Conservation (phyloP, 1,140 invertebrate species). For the Penaeus vannamei region DNA sequence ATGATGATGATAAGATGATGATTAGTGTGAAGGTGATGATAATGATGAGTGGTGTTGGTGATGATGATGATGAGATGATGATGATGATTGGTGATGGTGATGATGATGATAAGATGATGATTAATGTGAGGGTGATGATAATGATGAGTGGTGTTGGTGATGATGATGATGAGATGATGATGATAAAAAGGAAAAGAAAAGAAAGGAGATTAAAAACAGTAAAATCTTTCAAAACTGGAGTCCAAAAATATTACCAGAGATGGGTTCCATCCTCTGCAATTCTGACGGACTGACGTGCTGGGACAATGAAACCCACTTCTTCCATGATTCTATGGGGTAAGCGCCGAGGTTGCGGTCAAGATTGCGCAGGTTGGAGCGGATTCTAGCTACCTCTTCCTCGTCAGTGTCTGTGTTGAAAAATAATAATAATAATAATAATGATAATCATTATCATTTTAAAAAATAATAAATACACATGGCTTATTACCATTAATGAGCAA, state of each 20-base stretch:
- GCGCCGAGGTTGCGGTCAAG: constrained; percentile 88
- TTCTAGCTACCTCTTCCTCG: constrained; percentile 38
- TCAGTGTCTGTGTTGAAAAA: background rate
- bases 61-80: background rate
- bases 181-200: background rate
- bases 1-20: background rate
- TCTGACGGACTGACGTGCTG: constrained; percentile 77
- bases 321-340: constrained; percentile 92
- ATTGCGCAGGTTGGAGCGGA: constrained; percentile 79
- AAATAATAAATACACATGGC: too few species aligned
- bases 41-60: background rate
- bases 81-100: background rate
- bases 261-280: constrained; percentile 69
- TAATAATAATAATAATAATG: too few species aligned
- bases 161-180: background rate
- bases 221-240: background rate
- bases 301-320: constrained; percentile 88
- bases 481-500: too few species aligned
- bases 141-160: background rate
- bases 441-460: too few species aligned
- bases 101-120: background rate
- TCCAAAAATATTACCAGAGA: constrained; percentile 49
- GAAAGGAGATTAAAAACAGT: background rate
- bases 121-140: background rate
- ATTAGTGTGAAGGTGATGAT: too few species aligned